These are phyloP conservation scores for Drosophila buzzatii DNA, from an alignment of 2,888 invertebrate species.

Conservation along the genomic window DNA sequence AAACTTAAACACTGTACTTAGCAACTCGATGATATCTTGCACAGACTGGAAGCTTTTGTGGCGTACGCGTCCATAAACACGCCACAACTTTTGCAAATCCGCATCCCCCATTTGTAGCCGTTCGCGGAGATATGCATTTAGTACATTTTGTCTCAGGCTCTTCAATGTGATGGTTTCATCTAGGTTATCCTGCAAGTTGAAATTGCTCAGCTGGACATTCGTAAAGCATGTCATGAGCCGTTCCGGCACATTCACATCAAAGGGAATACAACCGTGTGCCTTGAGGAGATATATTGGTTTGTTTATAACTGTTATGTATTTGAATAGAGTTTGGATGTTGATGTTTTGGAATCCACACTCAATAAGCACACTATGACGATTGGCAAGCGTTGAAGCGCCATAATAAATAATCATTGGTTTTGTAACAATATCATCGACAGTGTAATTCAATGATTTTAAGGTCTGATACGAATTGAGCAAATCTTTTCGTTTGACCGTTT, in stretches of 20 bases:
- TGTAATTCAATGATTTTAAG: constrained; percentile 84
- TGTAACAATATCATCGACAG: constrained; percentile 86
- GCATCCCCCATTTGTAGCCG: constrained; percentile 84
- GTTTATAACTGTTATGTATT: constrained; percentile 82
- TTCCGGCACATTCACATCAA: constrained; percentile 83
- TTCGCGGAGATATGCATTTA: constrained; percentile 84
- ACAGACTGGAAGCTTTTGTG: constrained; percentile 86
- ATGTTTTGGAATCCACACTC: constrained; percentile 87
- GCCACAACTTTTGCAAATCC: constrained; percentile 83
- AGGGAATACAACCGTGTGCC: constrained; percentile 82
- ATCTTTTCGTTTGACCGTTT: constrained; percentile 77
- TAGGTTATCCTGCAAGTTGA: constrained; percentile 17
- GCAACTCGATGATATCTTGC: constrained; percentile 86
- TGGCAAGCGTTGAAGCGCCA: constrained; percentile 87
- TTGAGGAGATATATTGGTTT: constrained; percentile 84
- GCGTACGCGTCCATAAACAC: constrained; percentile 81
- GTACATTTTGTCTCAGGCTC: constrained; percentile 75
- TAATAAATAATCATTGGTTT: constrained; percentile 87
- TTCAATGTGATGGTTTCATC: constrained; percentile 75
- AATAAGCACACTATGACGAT: constrained; percentile 87
- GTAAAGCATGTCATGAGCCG: constrained; percentile 79
- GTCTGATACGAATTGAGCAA: constrained; percentile 68
- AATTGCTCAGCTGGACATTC: constrained; percentile 54
- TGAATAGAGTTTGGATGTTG: constrained; percentile 83
- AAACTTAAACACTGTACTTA: constrained; percentile 87